phyloP scores from a whole-genome alignment of 2,888 invertebrate genomes.

The Agriopis marginaria region DNA sequence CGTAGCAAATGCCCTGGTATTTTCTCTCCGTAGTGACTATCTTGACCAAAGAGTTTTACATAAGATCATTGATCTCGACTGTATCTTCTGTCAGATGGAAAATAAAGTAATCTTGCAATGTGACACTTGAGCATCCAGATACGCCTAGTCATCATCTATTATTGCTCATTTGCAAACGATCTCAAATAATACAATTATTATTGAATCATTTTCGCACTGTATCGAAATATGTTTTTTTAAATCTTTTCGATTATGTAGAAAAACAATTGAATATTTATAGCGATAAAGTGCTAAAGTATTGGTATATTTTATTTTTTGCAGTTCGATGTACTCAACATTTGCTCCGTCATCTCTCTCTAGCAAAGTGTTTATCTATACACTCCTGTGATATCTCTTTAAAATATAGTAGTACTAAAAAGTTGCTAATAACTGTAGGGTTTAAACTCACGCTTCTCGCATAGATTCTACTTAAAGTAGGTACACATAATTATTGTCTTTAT shows the following conservation, averaged over 20 bases:
- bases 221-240: constrained; percentile 28
- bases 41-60: constrained; percentile 26
- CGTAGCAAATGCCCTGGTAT: constrained; percentile 25
- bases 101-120: constrained; percentile 64
- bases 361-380: constrained; percentile 42
- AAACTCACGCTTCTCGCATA: background rate
- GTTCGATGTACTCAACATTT: constrained; percentile 50
- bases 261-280: background rate
- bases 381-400: constrained; percentile 14
- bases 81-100: constrained; percentile 32
- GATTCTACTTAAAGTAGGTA: background rate
- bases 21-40: constrained; percentile 57
- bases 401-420: constrained; percentile 6
- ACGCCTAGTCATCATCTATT: constrained; percentile 67
- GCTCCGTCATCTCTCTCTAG: constrained; percentile 55
- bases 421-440: background rate
- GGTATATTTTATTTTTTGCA: background rate
- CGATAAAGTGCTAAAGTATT: constrained; percentile 4
- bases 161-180: constrained; percentile 61
- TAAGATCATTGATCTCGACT: constrained; percentile 2
- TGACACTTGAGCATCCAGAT: constrained; percentile 57
- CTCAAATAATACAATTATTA: constrained; percentile 47
- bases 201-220: constrained; percentile 2
- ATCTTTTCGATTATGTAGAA: background rate
- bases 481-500: background rate